These are phyloP conservation scores for Physeter macrocephalus DNA, from an alignment of 2,113 vertebrate genomes.

Conservation along the genomic window DNA sequence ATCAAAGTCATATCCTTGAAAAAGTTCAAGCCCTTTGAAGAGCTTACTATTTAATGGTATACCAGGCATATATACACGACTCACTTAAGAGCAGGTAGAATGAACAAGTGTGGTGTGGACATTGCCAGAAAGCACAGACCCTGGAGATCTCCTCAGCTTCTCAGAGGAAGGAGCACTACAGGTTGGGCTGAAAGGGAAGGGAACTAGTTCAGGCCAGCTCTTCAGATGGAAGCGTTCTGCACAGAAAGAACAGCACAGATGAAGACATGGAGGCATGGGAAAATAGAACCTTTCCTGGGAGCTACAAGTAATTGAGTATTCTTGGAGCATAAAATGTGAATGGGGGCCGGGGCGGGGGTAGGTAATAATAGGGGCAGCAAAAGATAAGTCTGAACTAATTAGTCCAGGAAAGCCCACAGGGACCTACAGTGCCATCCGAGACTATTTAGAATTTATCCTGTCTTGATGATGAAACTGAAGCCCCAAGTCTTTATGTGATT, in stretches of 20 bases:
- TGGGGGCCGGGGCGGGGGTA: not conserved
- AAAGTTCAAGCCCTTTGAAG: not conserved
- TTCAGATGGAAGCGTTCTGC: not conserved
- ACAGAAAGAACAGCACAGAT: not conserved
- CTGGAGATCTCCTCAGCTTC: not conserved
- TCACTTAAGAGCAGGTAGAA: not conserved
- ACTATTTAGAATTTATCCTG: constrained; percentile 18
- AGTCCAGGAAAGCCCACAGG: not conserved
- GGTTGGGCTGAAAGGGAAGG: not conserved
- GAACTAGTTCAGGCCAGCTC: not conserved
- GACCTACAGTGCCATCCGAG: not conserved
- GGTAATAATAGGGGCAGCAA: not conserved
- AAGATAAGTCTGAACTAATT: constrained; percentile 46
- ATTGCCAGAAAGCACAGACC: not conserved
- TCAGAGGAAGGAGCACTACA: not conserved
- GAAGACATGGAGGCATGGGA: not conserved
- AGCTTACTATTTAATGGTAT: not conserved
- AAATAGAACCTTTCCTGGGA: not conserved
- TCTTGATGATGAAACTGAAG: not conserved
- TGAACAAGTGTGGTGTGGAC: not conserved
- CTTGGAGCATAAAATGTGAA: not conserved
- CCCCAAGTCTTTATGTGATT: not conserved
- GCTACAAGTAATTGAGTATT: constrained; percentile 11
- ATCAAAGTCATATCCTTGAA: not conserved
- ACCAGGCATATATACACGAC: not conserved